Base-by-base conservation (phyloP, 2,888 invertebrate species). In the Acanthacorydalis orientalis region DNA sequence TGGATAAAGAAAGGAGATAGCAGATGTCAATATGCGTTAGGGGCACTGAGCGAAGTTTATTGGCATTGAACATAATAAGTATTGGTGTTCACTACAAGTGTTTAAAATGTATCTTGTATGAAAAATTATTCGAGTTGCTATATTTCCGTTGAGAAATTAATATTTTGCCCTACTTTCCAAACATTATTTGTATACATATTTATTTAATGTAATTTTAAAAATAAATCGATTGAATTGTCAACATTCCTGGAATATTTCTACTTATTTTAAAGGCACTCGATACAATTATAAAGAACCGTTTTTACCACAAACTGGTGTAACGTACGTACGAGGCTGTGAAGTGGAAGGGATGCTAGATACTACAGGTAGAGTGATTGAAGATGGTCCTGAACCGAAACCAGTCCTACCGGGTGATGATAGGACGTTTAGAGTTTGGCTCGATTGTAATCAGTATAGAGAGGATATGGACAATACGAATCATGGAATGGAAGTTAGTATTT, bases 311-410 rank as follows among this genome's bases (percentile, higher is more conserved):
- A 90, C 92, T 2, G 93, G 95, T 0, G 72, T 98, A 53, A 76
- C 81, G 0, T 87, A 81, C 59, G 93, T 99, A 0, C 75, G 98
- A 14, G 98, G 98, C 0, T 98, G 98, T 67, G 98, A 98, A 67
- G 83, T 99, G 32, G 97, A 98, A 64, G 97, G 98, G 1, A 89
- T 99, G 90, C 66, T 98, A 45, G 97, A 97, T 61, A 84, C 83
- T 8, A 87, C 90, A 49, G 98, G 97, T 0, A 73, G 90, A 51
- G 89, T 98, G 4, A 92, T 98, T 48, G 98, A 98, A 63, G 98
- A 98, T 64, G 89, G 90, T 0, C 89, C 90, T 0, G 91, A 90
- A 58, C 90, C 90, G 0, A 77, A 85, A 52, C 95, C 93, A 0
- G 75, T 80, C 52, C 64, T 96, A 31, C 79, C 83, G 0, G 96